A percentile compares a stretch with the other conserved stretches of the same genome.
Conservation (phyloP, 2,797 vertebrate genomes). For the Microtus agrestis region DNA sequence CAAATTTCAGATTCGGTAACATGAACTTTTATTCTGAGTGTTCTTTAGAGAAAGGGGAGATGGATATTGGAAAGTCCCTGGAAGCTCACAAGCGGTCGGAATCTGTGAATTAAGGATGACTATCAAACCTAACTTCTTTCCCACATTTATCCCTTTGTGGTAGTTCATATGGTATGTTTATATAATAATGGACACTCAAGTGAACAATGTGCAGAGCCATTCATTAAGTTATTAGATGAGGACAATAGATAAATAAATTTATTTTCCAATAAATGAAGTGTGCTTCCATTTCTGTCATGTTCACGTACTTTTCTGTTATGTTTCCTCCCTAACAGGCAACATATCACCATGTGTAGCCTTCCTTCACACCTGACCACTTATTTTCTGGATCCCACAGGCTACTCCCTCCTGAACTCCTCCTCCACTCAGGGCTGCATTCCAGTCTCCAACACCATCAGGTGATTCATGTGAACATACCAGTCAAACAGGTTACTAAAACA, state of each 20-base stretch:
- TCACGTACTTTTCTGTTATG: background rate
- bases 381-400: background rate
- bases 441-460: background rate
- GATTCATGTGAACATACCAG: background rate
- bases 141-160: background rate
- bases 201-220: background rate
- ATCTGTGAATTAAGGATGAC: background rate
- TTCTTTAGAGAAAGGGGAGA: background rate
- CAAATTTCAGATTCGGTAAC: background rate
- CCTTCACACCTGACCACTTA: background rate
- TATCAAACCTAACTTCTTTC: background rate
- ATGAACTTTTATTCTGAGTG: background rate
- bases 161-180: background rate
- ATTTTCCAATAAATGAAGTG: background rate
- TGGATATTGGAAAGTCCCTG: background rate
- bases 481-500: background rate
- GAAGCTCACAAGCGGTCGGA: background rate
- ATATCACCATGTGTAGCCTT: background rate
- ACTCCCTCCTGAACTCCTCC: background rate
- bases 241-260: background rate
- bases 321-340: background rate
- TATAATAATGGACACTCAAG: background rate
- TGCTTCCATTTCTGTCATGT: background rate
- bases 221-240: conserved; percentile 9
- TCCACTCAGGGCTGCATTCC: background rate